Base-by-base conservation (phyloP, 1,140 invertebrate species). In the Rhopalosiphum padi region DNA sequence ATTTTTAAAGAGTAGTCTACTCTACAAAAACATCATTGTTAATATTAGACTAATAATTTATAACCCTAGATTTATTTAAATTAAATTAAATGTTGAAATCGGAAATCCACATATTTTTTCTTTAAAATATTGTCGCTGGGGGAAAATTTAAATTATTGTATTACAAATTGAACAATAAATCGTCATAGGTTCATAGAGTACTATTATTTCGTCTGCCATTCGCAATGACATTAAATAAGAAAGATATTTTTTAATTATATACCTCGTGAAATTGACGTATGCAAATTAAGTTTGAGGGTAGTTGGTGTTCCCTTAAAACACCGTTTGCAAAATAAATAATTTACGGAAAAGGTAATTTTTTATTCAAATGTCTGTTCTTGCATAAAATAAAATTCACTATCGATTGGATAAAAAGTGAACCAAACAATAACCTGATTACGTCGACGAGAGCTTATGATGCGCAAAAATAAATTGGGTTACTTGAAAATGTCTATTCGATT, bases 401-500 rank as follows among this genome's bases (percentile, higher is more conserved):
- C 37, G 83, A 86, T 86, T 25, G 83, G 23, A 46, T 87, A 87
- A 46, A 87, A 87, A 87, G n/a, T 15, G 43, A 46, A 87, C 43
- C 15, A 87, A 87, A 87, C 85, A 46, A 87, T 87, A 87, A 46
- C 85, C 30, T 87, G 41, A 87, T 87, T 87, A n/a, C 43, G 85
- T 48, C 2, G 43, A 30, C 23, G 30, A 48, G 30, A 87, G 30
- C 43, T 87, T 87, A 87, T 46, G 43, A 87, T 48, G 85, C 85
- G 30, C 23, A 87, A 87, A 43, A 87, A 87, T 87, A 87, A 87
- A 87, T 87, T 87, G 25, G 15, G 85, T 87, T 87, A 87, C 85
- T 87, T 87, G 85, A 87, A 87, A 85, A 87, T n/a, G 30, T n/a
- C 41, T 48, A 46, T 87, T 87, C 85, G 43, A 87, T 87, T n/a